phyloP scores from a whole-genome alignment of 2,797 vertebrate species.

The Menidia menidia region DNA sequence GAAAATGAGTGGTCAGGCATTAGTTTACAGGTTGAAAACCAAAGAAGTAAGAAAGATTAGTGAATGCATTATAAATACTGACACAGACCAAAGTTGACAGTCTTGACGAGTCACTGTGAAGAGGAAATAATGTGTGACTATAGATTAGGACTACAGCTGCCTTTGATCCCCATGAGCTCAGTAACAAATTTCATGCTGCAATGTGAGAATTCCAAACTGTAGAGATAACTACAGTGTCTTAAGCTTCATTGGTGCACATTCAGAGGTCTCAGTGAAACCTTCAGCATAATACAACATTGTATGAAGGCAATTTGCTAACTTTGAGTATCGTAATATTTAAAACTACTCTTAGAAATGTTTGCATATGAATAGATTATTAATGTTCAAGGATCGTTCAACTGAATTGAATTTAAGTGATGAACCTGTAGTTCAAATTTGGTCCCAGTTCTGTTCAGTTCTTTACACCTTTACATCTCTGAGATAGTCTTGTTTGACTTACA shows the following conservation, averaged over 20 bases:
- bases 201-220: background rate
- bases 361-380: background rate
- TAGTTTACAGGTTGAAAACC: background rate
- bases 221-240: conserved; percentile 10
- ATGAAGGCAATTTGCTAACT: no score
- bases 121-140: conserved; percentile 63
- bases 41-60: background rate
- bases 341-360: background rate
- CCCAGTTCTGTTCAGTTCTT: background rate
- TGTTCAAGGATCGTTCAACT: background rate
- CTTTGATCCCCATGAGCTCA: background rate
- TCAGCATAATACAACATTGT: no score
- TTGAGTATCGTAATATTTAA: no score
- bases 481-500: background rate
- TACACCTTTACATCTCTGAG: background rate
- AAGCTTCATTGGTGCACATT: background rate
- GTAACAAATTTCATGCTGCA: conserved; percentile 6
- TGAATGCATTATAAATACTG: conserved; percentile 9
- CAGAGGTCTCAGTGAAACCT: no score
- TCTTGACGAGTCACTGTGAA: conserved; percentile 8
- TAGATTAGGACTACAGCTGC: conserved; percentile 52
- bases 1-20: background rate
- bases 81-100: conserved; percentile 1
- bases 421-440: background rate
- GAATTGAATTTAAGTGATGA: background rate